phyloP scores from a whole-genome alignment of 1,140 invertebrate genomes.

The Pseudomyrmex pallidus region DNA sequence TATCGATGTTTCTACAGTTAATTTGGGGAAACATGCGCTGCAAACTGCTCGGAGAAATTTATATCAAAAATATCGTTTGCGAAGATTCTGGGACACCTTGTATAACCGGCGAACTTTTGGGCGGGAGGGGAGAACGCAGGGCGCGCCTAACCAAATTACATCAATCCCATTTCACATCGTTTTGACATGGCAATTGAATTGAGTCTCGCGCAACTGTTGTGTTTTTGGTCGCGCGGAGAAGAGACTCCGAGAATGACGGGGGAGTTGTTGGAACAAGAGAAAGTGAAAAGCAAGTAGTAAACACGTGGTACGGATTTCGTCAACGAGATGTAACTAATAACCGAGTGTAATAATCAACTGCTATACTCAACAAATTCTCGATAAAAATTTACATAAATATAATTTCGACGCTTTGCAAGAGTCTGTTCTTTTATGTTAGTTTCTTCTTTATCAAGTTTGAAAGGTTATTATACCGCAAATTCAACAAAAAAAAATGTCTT shows the following conservation, averaged over 20 bases:
- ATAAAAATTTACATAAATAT: no score
- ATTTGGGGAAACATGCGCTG: not conserved
- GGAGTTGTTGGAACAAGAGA: not conserved
- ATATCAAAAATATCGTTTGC: not conserved
- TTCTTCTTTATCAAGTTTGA: no score
- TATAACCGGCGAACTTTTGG: slow-evolving; percentile 54
- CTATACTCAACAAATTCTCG: no score
- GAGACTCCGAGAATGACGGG: slow-evolving; percentile 33
- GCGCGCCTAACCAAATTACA: slow-evolving; percentile 84
- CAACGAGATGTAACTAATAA: slow-evolving; percentile 39
- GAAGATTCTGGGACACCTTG: slow-evolving; percentile 31
- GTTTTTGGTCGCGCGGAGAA: slow-evolving; percentile 64
- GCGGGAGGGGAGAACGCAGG: slow-evolving; percentile 50
- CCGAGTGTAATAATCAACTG: not conserved
- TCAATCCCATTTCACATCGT: slow-evolving; percentile 85
- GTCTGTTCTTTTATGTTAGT: no score
- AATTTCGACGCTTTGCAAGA: no score
- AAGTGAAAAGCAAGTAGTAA: slow-evolving; percentile 9
- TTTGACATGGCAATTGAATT: slow-evolving; percentile 85
- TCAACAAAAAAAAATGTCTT: no score
- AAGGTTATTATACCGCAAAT: no score
- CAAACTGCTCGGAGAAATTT: not conserved
- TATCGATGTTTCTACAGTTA: not conserved
- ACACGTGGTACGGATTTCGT: slow-evolving; percentile 20
- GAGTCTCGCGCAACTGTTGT: slow-evolving; percentile 82